Base-by-base conservation (phyloP, 1,140 invertebrate species). In the Idris sp. region DNA sequence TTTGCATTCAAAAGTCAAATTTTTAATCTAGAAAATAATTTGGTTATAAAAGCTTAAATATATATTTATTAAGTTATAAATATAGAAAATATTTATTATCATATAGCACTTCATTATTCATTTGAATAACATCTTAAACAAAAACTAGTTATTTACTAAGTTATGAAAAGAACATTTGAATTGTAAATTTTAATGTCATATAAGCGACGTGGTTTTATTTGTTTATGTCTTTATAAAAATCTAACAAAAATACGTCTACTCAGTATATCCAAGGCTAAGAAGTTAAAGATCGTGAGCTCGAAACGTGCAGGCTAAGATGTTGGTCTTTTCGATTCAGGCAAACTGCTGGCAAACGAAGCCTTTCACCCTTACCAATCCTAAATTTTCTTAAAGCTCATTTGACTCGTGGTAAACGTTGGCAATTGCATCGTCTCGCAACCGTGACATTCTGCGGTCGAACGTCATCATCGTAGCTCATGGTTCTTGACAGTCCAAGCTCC, bases 401-500 rank as follows among this genome's bases (percentile, higher is more conserved):
- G 64, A 48, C 73, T 78, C 83, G 83, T 68, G 82, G 83, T 84
- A 75, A 74, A 76, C 77, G 72, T 62, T 69, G 53, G 77, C 81
- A 79, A 83, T 83, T 81, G 79, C 80, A 79, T 77, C 74, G 76
- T 61, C 64, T 74, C 62, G 75, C 78, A 78, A 76, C 72, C 79
- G 75, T 79, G 74, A 78, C 77, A 78, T 79, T 76, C 80, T 84
- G 84, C 73, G 84, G 83, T 84, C 76, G 62, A 78, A 80, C 81
- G 76, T 84, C 83, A 85, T 85, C 82, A 84, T 78, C 84, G 84
- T 85, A 85, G 79, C 81, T 85, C 84, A 85, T 67, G 65, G 44
- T 9, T 48, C 43, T 16, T 82, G 83, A 84, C 84, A 83, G 75
- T 46, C 43, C 64, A 81, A 53, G 81, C 83, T 79, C 56, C 82